Conservation (phyloP, 2,113 vertebrate genomes). For the Phyllopteryx taeniolatus region DNA sequence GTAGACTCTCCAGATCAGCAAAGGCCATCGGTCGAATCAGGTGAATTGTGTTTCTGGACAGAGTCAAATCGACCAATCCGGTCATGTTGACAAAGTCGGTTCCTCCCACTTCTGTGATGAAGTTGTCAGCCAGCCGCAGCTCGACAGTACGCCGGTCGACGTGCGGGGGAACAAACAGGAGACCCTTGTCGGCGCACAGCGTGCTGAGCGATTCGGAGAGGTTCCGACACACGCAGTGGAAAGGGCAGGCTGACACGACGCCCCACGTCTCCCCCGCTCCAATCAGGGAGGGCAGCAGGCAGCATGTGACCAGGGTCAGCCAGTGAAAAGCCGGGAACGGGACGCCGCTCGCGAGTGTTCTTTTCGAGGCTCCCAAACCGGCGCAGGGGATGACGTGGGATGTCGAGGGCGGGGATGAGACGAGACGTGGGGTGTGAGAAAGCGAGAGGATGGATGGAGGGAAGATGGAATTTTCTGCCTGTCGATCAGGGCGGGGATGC, state of each 20-base stretch:
- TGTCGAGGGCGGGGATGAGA: constrained; percentile 40
- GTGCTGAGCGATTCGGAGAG: constrained; percentile 89
- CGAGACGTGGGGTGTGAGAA: constrained; percentile 25
- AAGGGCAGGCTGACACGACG: constrained; percentile 80
- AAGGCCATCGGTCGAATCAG: constrained; percentile 82
- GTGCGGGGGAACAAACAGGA: constrained; percentile 85
- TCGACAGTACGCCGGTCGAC: constrained; percentile 89
- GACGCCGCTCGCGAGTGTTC: constrained; percentile 29
- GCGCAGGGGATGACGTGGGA: constrained; percentile 52
- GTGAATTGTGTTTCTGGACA: constrained; percentile 89
- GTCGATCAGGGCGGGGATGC: constrained; percentile 31
- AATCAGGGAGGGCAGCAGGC: constrained; percentile 65
- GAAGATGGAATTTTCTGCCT: constrained; percentile 24
- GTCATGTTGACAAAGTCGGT: constrained; percentile 88
- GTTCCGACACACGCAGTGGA: constrained; percentile 89
- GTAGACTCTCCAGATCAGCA: constrained; percentile 84
- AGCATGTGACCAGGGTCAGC: constrained; percentile 72
- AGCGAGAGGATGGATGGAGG: constrained; percentile 32
- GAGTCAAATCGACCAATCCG: constrained; percentile 84
- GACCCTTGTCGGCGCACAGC: constrained; percentile 88
- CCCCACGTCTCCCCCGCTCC: constrained; percentile 80
- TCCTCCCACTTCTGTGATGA: constrained; percentile 82
- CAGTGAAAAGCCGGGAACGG: constrained; percentile 59
- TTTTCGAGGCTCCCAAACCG: constrained; percentile 40
- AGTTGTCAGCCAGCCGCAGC: constrained; percentile 88